Conservation (phyloP, 2,888 invertebrate species). For the Corbicula japonica region DNA sequence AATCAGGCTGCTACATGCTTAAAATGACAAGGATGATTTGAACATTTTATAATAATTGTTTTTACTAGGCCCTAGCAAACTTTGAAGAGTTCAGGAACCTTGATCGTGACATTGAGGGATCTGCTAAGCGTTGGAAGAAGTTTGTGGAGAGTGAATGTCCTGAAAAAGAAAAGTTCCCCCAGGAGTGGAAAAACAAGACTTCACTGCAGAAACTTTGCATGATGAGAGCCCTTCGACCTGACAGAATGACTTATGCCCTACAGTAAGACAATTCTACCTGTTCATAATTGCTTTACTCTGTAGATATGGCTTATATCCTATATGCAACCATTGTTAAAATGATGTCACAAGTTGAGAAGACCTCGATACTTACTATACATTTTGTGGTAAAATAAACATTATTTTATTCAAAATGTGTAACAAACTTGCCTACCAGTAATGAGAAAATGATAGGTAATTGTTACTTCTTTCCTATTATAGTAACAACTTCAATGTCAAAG, state of each 20-base stretch:
- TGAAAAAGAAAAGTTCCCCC: conserved; percentile 98
- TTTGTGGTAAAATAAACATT: too few relatives aligned
- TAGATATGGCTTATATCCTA: too few relatives aligned
- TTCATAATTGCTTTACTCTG: too few relatives aligned
- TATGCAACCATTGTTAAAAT: too few relatives aligned
- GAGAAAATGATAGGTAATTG: too few relatives aligned
- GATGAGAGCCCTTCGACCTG: conserved; percentile 96
- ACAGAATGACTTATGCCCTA: conserved; percentile 98
- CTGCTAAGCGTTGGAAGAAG: conserved; percentile 99
- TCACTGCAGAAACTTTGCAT: conserved; percentile 97
- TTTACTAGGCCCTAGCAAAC: conserved; percentile 90
- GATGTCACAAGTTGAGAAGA: too few relatives aligned
- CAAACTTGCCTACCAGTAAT: too few relatives aligned
- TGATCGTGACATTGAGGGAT: conserved; percentile 97
- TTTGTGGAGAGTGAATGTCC: conserved; percentile 97
- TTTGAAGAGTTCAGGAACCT: conserved; percentile 96
- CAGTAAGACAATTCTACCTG: conserved; percentile 87
- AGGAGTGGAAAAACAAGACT: conserved; percentile 99
- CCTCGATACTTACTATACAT: too few relatives aligned
- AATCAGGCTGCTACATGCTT: not conserved
- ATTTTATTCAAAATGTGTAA: too few relatives aligned
- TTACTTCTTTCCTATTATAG: too few relatives aligned
- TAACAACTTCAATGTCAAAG: too few relatives aligned
- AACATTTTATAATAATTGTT: not conserved
- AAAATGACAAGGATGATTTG: not conserved